Evolutionary conservation across 2,888 invertebrate genomes (phyloP).

Genomic region (Anthoptus insignis): DNA sequence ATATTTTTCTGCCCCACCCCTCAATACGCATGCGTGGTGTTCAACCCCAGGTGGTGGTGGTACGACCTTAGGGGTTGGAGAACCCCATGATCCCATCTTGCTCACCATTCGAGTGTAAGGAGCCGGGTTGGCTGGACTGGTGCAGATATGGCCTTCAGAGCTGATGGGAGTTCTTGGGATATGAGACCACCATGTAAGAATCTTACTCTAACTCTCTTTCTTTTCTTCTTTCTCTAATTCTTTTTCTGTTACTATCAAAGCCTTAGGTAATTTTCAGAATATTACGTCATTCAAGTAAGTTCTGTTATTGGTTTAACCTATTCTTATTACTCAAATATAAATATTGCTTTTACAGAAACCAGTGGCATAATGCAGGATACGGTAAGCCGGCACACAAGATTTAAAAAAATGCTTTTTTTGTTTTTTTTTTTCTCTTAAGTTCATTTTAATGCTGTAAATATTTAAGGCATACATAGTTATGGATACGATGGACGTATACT

Average conservation of each 20-base stretch:
- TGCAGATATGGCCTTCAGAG: slow-evolving; percentile 16
- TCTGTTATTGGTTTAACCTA: slow-evolving; percentile 6
- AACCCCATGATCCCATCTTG: slow-evolving; percentile 64
- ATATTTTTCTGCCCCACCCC: slow-evolving; percentile 78
- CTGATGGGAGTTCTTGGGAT: slow-evolving; percentile 39
- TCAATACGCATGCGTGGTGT: slow-evolving; percentile 77
- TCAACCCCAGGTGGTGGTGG: slow-evolving; percentile 76
- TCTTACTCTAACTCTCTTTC: slow-evolving; percentile 17
- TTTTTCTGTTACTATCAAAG: too few species aligned
- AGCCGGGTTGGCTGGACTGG: slow-evolving; percentile 25
- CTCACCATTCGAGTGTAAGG: slow-evolving; percentile 70
- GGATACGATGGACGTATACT: slow-evolving; percentile 59
- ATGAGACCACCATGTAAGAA: slow-evolving; percentile 55
- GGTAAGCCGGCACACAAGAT: slow-evolving; percentile 57
- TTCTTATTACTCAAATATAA: slow-evolving; percentile 21
- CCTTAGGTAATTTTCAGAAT: slow-evolving; percentile 1
- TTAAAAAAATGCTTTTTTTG: slow-evolving; percentile 51
- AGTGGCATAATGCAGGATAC: slow-evolving; percentile 44
- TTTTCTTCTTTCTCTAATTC: not conserved
- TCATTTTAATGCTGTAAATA: slow-evolving; percentile 55
- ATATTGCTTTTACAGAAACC: slow-evolving; percentile 51
- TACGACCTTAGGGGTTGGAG: slow-evolving; percentile 67
- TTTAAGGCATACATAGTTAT: slow-evolving; percentile 58
- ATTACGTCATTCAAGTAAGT: slow-evolving; percentile 20
- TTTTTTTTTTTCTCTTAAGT: slow-evolving; percentile 51